Evolutionary conservation across 2,888 invertebrate species (phyloP), one percentile per base, ranked within the genome.

Genomic region (Drosophila tanythrix): DNA sequence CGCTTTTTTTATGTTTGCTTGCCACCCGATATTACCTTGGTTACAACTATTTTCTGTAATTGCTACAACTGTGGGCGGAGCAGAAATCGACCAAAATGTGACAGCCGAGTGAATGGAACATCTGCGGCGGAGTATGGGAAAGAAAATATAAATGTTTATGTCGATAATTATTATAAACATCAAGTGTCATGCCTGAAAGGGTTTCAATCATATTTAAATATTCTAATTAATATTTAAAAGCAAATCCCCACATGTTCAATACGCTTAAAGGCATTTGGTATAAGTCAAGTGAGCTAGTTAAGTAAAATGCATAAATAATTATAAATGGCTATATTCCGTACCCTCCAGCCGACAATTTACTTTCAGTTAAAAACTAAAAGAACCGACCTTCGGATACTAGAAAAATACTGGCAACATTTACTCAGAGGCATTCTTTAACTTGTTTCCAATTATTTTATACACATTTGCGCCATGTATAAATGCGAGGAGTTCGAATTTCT

Each of bases 101-200:
- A 75, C 74, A 75, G 76, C 65, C 56, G 61, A 65, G 71, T 38
- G 60, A 53, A 59, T 64, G 27, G 40, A 65, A 62, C 78, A 77
- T 59, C 70, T 74, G 77, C 38, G 40, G 60, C 38, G 46, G 40
- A 35, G 15, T 8, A 52, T 15, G 43, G 18, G 8, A 29, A 35
- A 15, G 2, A 18, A 35, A 27, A 27, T 38, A 13, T 31, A 18
- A 38, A 13, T 13, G 7, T 8, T 46, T 25, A 15, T 25, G 7
- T 46, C 8, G 21, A 25, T 25, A 46, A 46, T 46, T 46, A 25
- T 25, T 25, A 15, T 21, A 25, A 25, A 46, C 25, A 25, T 15
- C 25, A 46, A 25, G 4, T 8, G 25, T 46, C 25, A 46, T 15
- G 46, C 46, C 15, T 15, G 46, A 25, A 15, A 15, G 8, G 15